Evolutionary conservation across 2,113 vertebrate species (phyloP).

Genomic region (Prunella fulvescens): DNA sequence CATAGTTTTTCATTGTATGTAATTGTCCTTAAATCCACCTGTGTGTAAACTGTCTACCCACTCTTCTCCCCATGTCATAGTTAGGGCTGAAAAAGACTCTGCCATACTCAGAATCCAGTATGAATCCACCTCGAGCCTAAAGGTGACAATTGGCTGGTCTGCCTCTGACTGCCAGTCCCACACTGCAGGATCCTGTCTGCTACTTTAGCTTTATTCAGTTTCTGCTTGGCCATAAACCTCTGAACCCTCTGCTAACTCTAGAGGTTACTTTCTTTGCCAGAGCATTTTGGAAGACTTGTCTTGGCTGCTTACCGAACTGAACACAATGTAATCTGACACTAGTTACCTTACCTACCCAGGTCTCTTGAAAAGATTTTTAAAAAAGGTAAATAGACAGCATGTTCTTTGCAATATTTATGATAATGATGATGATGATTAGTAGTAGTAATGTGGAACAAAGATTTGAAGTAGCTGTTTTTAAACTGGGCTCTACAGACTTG

Average conservation of each 20-base stretch:
- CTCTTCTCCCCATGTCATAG: background rate
- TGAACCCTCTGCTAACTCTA: background rate
- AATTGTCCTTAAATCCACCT: background rate
- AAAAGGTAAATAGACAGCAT: background rate
- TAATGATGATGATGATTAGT: background rate
- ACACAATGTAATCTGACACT: background rate
- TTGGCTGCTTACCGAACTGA: background rate
- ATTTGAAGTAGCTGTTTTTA: background rate
- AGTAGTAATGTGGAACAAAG: background rate
- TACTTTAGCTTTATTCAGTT: background rate
- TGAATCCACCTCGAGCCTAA: background rate
- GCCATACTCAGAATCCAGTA: background rate
- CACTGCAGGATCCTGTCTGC: background rate
- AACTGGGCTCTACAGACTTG: background rate
- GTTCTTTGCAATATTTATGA: background rate
- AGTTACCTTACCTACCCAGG: background rate
- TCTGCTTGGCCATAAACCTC: background rate
- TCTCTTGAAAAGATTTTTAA: background rate
- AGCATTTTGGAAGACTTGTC: background rate
- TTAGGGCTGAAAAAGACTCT: background rate
- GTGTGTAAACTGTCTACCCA: rapidly evolving
- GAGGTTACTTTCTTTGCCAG: background rate
- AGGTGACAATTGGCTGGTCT: background rate
- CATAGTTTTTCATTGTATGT: background rate
- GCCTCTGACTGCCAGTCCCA: background rate